Percentiles rank a stretch among this genome's conserved stretches.
Conservation (phyloP, 2,113 vertebrate species). For the Sinocyclocheilus anophthalmus region DNA sequence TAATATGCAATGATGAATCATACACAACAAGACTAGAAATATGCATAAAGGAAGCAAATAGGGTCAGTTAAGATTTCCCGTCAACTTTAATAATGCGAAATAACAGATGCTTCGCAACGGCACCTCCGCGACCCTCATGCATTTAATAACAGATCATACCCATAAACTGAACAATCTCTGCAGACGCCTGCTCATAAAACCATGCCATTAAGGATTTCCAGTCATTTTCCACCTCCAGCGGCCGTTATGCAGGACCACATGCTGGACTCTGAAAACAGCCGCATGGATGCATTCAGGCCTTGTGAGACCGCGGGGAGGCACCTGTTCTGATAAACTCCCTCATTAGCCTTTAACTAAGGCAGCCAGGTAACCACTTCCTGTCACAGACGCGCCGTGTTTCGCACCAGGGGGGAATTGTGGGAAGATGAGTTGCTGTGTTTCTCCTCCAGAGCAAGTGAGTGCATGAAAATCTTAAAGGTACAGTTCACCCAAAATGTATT, state of each 20-base stretch:
- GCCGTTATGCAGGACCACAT: neutral
- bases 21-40: neutral
- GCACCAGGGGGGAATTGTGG: conserved; percentile 42
- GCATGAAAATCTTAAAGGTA: conserved; percentile 20
- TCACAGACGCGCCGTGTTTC: conserved; percentile 10
- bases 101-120: neutral
- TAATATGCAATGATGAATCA: neutral
- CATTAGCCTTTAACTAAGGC: conserved; percentile 48
- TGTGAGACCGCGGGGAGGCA: conserved; percentile 20
- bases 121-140: neutral
- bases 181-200: conserved; percentile 51
- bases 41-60: neutral
- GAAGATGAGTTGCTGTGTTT: conserved; percentile 42
- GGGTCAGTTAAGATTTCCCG: neutral
- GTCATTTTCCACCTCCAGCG: conserved; percentile 51
- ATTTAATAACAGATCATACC: conserved; percentile 3
- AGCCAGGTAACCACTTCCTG: conserved; percentile 57
- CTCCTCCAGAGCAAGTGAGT: neutral
- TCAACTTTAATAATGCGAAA: neutral
- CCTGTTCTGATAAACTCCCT: conserved; percentile 47
- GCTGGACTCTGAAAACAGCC: conserved; percentile 23
- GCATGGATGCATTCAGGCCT: neutral
- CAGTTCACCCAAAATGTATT: neutral
- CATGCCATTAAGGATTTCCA: conserved; percentile 52
- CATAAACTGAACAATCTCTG: conserved; percentile 26